A percentile compares a stretch with the other conserved stretches of the same genome.
Evolutionary conservation across 1,140 invertebrate species (phyloP).

Genomic region (Laodelphax striatellus): DNA sequence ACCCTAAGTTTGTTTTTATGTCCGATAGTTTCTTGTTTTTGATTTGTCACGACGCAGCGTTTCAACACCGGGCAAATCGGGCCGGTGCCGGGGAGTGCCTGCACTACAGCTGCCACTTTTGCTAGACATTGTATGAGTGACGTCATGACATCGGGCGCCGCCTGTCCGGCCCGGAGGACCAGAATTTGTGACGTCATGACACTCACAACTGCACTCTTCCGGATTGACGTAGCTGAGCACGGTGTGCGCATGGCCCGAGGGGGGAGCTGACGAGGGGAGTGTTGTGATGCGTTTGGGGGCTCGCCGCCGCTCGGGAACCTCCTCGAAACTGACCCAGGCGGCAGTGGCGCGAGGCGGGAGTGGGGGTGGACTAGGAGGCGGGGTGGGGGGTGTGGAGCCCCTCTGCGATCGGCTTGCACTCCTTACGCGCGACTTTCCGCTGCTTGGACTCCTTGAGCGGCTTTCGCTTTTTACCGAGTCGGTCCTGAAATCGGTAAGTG

Average conservation of each 20-base stretch:
- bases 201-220: constrained; percentile 72
- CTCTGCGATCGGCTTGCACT: constrained; percentile 4
- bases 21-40: no score
- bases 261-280: constrained; percentile 40
- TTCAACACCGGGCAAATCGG: no score
- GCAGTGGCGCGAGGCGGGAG: constrained; percentile 37
- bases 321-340: constrained; percentile 77
- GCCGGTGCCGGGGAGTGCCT: no score
- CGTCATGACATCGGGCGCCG: no score
- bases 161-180: no score
- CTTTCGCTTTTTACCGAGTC: constrained; percentile 28
- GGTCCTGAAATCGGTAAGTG: constrained; percentile 24
- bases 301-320: constrained; percentile 66
- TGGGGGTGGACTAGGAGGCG: constrained; percentile 34
- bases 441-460: constrained; percentile 27
- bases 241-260: neutral
- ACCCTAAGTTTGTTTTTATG: no score
- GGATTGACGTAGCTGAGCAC: constrained; percentile 66
- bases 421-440: constrained; percentile 22
- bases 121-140: no score
- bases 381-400: constrained; percentile 8
- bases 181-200: constrained; percentile 41
- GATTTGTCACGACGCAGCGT: no score
- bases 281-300: constrained; percentile 68
- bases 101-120: no score